Base-by-base conservation (phyloP, 2,888 invertebrate genomes). In the Stramonita haemastoma region DNA sequence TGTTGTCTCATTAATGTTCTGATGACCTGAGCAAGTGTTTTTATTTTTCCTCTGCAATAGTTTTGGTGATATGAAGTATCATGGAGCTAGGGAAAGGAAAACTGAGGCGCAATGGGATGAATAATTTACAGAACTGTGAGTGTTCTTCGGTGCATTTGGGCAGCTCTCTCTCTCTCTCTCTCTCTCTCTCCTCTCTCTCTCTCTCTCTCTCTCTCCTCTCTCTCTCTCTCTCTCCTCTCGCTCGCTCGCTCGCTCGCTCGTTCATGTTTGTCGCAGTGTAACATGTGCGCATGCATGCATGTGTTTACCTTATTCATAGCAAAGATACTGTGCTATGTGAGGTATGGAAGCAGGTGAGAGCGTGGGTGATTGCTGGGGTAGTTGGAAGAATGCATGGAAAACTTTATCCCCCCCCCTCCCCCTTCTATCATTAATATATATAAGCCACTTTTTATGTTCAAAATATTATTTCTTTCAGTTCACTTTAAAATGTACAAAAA, bases 51-150 rank as follows among this genome's bases (percentile, higher is more conserved):
- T 46, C 46, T 46, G 46, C 2, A 5, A 66, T 66, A 22, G 13
- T 46, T 81, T 46, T 46, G 22, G 84, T 84, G 84, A 84, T 84
- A 46, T 56, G 84, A 56, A 84, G 56, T 29, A 57, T 84, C 19
- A 84, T 84, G 84, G 84, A 84, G 36, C 84, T 84, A 57, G 84
- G 84, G 26, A 84, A 84, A 57, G 84, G 36, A 84, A 84, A 84
- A 84, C 57, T 84, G 29, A 19, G 84, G 84, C 84, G 57, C 36
- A 84, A 84, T 84, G 84, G 84, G 36, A 84, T 84, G 84, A 84
- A 84, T 46, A 84, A 57, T 84, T 84, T 84, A 84, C 84, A 84
- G 57, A 84, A 84, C 29, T 56, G 84, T 84, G n/a, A 57, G n/a
- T 77, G 77, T n/a, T 32, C n/a, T n/a, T n/a, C 29, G 26, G n/a